Conservation (phyloP, 2,113 vertebrate species). For the Bambusicola thoracicus region DNA sequence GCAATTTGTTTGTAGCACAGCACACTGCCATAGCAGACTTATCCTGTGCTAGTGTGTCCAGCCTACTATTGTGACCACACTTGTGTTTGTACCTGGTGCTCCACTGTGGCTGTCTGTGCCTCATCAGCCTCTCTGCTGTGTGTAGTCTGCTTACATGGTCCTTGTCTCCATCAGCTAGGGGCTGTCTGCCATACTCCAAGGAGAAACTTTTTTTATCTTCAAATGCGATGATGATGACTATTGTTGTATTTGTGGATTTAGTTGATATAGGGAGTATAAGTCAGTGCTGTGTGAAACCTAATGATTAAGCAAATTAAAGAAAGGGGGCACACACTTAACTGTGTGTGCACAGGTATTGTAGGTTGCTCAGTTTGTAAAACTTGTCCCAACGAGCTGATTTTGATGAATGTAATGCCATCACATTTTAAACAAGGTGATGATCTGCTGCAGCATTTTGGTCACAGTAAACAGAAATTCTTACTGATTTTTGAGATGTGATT, state of each 20-base stretch:
- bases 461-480: neutral
- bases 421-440: neutral
- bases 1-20: neutral
- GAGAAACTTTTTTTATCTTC: neutral
- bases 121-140: neutral
- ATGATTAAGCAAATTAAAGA: neutral
- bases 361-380: neutral
- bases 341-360: neutral
- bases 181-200: neutral
- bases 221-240: neutral
- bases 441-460: neutral
- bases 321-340: accelerated
- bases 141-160: accelerated
- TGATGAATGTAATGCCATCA: neutral
- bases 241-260: neutral
- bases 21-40: neutral
- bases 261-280: neutral
- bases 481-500: neutral
- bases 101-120: neutral
- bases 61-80: accelerated
- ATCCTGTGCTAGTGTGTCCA: neutral
- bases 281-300: neutral
- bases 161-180: neutral
- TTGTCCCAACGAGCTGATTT: neutral
- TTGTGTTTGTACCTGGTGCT: accelerated